A percentile compares a stretch with the other conserved stretches of the same genome.
phyloP scores from a whole-genome alignment of 2,797 vertebrate genomes.

The Acanthurus leucopareius region DNA sequence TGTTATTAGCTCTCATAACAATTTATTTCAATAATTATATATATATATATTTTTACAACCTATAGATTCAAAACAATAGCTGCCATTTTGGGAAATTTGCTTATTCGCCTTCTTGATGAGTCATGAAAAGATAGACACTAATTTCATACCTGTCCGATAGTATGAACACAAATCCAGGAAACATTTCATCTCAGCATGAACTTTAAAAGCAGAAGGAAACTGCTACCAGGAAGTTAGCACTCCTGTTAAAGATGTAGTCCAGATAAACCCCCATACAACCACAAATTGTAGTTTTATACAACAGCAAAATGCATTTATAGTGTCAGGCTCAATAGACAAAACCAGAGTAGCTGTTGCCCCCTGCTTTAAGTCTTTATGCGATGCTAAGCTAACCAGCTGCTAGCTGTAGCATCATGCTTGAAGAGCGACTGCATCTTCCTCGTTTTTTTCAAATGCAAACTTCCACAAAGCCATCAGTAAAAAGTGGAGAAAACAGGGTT shows the following conservation, averaged over 20 bases:
- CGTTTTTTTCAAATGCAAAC: too few species aligned
- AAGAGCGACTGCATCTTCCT: too few species aligned
- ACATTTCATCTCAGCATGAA: too few species aligned
- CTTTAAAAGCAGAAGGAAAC: background rate
- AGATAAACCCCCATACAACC: background rate
- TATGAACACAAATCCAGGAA: too few species aligned
- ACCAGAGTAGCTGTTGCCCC: background rate
- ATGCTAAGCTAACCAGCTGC: background rate
- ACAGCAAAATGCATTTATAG: too few species aligned
- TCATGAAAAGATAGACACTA: background rate
- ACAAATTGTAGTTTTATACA: background rate
- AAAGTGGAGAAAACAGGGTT: too few species aligned
- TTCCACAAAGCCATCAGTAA: too few species aligned
- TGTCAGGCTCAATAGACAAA: too few species aligned
- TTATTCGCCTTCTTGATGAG: background rate
- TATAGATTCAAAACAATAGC: conserved; percentile 6
- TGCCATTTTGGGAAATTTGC: conserved; percentile 28
- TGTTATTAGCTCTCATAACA: background rate
- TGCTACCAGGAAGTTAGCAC: background rate
- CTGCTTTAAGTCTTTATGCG: background rate
- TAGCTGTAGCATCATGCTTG: background rate
- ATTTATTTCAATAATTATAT: background rate
- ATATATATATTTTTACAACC: background rate
- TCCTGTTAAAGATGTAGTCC: background rate
- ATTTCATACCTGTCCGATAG: background rate